These are phyloP conservation scores for Zygothrica quintamaculata DNA, from an alignment of 2,888 invertebrate species.

Conservation along the genomic window DNA sequence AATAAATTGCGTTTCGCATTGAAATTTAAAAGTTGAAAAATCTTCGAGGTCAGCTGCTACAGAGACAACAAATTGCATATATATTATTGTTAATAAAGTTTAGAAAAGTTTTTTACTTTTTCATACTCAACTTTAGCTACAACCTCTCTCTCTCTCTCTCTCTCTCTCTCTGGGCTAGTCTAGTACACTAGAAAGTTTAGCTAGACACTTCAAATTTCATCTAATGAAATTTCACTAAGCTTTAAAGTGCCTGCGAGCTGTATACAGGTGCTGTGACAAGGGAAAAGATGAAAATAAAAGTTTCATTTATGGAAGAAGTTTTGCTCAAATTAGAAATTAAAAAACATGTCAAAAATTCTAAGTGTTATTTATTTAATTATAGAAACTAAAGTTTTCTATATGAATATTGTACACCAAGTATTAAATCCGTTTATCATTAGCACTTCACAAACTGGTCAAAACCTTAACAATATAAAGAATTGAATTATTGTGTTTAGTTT, in stretches of 20 bases:
- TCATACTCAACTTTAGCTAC: constrained; percentile 5
- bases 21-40: constrained; percentile 21
- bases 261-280: constrained; percentile 6
- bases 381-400: not conserved
- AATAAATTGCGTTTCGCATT: constrained; percentile 15
- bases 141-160: no score
- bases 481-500: no score
- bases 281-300: not conserved
- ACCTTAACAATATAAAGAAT: no score
- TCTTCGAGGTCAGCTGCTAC: constrained; percentile 21
- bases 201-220: constrained; percentile 34
- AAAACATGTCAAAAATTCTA: constrained; percentile 18
- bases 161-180: not conserved
- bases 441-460: no score
- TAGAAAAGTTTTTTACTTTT: constrained; percentile 35
- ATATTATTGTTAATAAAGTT: constrained; percentile 50
- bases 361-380: not conserved
- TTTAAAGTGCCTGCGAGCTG: constrained; percentile 7
- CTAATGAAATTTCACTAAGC: constrained; percentile 40
- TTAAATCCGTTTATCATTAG: no score
- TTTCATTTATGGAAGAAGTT: constrained; percentile 35
- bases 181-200: constrained; percentile 1
- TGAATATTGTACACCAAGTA: not conserved
- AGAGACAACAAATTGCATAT: constrained; percentile 42
- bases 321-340: constrained; percentile 12